Percentiles rank a stretch among this genome's conserved stretches.
These are phyloP conservation scores for Barypeithes pellucidus DNA, from an alignment of 2,888 invertebrate genomes.

Conservation along the genomic window DNA sequence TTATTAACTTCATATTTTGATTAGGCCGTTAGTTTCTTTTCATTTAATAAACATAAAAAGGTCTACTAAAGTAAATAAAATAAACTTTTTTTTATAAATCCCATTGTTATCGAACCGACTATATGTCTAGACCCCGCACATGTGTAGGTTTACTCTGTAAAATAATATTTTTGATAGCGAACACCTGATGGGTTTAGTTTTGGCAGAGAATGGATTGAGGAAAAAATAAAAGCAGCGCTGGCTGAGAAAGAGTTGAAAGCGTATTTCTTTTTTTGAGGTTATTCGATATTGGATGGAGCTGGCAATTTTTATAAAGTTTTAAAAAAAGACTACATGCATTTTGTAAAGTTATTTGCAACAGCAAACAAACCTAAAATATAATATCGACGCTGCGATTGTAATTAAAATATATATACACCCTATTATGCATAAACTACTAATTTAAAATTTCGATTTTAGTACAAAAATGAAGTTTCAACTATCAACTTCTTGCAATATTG, in stretches of 20 bases:
- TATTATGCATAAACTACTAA: no score
- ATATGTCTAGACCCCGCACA: constrained; percentile 37
- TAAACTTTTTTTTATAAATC: neutral
- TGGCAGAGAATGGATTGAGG: constrained; percentile 6
- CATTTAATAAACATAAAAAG: neutral
- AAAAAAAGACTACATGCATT: neutral
- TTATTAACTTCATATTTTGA: no score
- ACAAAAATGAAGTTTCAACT: no score
- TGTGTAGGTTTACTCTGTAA: constrained; percentile 40
- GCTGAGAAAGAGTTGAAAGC: constrained; percentile 8
- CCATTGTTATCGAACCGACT: constrained; percentile 20
- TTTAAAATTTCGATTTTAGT: no score
- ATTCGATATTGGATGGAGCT: neutral
- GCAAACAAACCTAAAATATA: no score
- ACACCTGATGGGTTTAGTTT: constrained; percentile 36
- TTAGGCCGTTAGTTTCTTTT: no score
- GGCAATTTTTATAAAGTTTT: neutral
- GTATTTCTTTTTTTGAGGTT: neutral
- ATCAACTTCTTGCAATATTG: no score
- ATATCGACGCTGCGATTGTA: no score
- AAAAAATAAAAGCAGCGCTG: neutral
- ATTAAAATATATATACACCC: no score
- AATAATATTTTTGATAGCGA: constrained; percentile 35
- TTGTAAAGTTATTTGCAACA: no score
- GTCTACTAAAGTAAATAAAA: neutral